phyloP scores from a whole-genome alignment of 2,113 vertebrate species.

The Aptenodytes patagonicus region DNA sequence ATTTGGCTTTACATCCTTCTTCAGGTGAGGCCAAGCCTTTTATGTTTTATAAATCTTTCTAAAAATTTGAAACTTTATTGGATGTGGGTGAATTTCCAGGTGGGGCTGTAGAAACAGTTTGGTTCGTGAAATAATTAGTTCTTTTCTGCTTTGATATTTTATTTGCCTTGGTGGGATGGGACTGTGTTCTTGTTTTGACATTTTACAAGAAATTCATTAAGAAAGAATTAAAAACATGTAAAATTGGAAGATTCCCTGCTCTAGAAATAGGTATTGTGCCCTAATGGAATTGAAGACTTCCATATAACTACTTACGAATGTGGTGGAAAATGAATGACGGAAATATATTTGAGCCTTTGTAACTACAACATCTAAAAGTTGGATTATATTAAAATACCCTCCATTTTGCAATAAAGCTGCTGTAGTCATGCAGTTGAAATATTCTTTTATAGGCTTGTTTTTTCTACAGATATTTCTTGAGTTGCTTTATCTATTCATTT shows the following conservation, averaged over 20 bases:
- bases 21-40: neutral
- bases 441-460: neutral
- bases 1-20: neutral
- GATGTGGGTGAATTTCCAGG: neutral
- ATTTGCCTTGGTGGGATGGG: neutral
- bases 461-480: neutral
- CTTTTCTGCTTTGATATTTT: neutral
- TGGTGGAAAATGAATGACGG: neutral
- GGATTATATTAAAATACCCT: neutral
- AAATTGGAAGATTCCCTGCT: neutral
- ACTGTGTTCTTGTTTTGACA: neutral
- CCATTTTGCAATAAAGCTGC: neutral
- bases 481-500: neutral
- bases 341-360: neutral
- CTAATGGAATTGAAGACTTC: neutral
- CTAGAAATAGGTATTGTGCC: neutral
- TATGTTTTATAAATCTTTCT: neutral
- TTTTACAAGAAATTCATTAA: neutral
- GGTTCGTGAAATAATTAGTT: neutral
- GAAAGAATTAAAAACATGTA: neutral
- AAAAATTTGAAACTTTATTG: neutral
- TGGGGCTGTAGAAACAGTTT: neutral
- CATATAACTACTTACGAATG: neutral
- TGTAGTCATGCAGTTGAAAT: neutral
- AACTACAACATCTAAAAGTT: neutral